These are phyloP conservation scores for Calephelis nemesis DNA, from an alignment of 1,140 invertebrate species.

Conservation along the genomic window DNA sequence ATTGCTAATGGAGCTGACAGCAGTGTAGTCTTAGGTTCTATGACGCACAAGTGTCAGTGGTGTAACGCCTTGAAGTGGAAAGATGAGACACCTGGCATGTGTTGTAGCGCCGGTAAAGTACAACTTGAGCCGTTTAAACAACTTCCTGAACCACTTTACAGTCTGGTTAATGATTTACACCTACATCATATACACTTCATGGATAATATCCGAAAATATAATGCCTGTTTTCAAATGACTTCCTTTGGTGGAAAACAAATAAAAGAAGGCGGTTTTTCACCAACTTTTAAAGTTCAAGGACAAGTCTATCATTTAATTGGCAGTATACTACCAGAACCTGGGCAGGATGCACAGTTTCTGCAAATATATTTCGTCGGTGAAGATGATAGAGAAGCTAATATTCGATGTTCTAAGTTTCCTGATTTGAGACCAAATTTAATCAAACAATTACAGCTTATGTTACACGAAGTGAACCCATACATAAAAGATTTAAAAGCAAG, in stretches of 20 bases:
- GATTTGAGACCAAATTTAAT: constrained; percentile 29
- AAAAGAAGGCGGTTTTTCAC: constrained; percentile 26
- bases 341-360: constrained; percentile 25
- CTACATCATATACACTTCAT: constrained; percentile 29
- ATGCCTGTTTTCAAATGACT: constrained; percentile 38
- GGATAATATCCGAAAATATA: constrained; percentile 35
- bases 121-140: constrained; percentile 15
- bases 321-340: constrained; percentile 18
- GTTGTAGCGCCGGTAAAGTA: constrained; percentile 24
- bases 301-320: constrained; percentile 22
- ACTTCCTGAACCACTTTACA: constrained; percentile 28
- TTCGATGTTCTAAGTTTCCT: constrained; percentile 15
- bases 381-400: constrained; percentile 18
- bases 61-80: constrained; percentile 30
- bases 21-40: constrained; percentile 21
- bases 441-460: constrained; percentile 34
- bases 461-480: constrained; percentile 36
- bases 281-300: constrained; percentile 31
- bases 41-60: constrained; percentile 20
- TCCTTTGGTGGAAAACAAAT: constrained; percentile 39
- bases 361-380: constrained; percentile 31
- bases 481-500: constrained; percentile 43
- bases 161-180: constrained; percentile 27
- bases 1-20: constrained; percentile 19
- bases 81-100: constrained; percentile 25